phyloP scores from a whole-genome alignment of 2,113 vertebrate genomes.

The pig (Sus scrofa) region DNA sequence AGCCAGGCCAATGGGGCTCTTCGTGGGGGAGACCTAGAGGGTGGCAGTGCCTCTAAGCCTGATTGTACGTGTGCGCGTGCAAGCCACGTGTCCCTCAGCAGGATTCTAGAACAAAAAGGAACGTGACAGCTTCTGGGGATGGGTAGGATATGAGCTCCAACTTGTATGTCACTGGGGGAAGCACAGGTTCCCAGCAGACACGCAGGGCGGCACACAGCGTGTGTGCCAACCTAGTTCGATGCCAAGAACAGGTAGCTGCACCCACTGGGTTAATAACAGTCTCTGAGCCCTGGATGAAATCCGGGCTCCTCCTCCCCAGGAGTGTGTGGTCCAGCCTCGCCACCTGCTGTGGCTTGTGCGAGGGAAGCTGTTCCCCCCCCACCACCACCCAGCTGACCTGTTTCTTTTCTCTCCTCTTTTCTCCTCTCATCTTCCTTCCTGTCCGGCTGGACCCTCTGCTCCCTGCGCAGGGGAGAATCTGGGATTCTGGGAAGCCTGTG shows the following conservation, averaged over 20 bases:
- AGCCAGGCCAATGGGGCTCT: not conserved
- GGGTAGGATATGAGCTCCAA: not conserved
- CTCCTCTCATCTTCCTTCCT: not conserved
- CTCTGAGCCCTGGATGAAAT: not conserved
- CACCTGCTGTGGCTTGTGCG: fast-evolving
- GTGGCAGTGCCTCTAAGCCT: not conserved
- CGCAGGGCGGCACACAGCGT: fast-evolving
- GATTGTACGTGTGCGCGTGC: not conserved
- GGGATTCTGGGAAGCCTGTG: slow-evolving; percentile 98
- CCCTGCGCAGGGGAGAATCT: slow-evolving; percentile 94
- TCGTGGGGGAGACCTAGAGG: fast-evolving
- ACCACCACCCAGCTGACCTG: not conserved
- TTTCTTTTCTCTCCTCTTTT: not conserved
- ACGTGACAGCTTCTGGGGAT: too few species aligned
- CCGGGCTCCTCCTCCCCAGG: fast-evolving
- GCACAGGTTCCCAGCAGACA: fast-evolving
- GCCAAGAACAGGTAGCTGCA: fast-evolving
- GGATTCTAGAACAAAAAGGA: not conserved
- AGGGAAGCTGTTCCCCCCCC: too few species aligned
- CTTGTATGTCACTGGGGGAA: fast-evolving
- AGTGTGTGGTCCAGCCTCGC: too few species aligned
- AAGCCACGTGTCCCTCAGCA: not conserved
- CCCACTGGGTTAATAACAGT: fast-evolving
- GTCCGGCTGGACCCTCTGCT: not conserved
- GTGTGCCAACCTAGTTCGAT: fast-evolving